These are phyloP conservation scores for Micrasema longulum DNA, from an alignment of 1,140 invertebrate species.

Conservation along the genomic window DNA sequence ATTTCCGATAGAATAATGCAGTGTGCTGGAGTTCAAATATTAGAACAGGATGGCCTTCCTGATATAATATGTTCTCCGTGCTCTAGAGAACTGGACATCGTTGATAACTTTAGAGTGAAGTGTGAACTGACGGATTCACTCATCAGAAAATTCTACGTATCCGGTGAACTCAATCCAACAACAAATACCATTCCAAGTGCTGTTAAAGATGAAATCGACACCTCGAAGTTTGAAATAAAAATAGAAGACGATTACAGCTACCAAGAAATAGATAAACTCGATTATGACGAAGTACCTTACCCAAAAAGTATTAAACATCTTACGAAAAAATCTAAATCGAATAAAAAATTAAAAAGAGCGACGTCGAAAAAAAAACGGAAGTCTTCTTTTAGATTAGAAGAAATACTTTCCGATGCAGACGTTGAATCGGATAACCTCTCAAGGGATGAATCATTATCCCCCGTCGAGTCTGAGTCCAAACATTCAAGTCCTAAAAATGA, in stretches of 20 bases:
- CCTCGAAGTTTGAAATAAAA: conserved; percentile 17
- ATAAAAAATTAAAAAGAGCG: conserved; percentile 1
- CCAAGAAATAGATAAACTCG: not conserved
- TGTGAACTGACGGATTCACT: conserved; percentile 34
- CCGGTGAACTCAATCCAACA: not conserved
- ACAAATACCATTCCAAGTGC: not conserved
- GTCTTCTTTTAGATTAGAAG: not conserved
- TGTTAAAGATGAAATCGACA: not conserved
- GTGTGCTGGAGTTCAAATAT: conserved; percentile 22
- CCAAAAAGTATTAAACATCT: not conserved
- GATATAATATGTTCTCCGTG: conserved; percentile 7
- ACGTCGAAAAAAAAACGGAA: conserved; percentile 16
- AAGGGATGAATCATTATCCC: no score
- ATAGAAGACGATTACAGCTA: not conserved
- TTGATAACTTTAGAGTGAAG: conserved; percentile 26
- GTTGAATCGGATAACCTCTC: no score
- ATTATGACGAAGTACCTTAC: not conserved
- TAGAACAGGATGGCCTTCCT: conserved; percentile 14
- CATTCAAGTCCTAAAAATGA: not conserved
- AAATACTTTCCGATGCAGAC: not conserved
- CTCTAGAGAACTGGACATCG: conserved; percentile 19
- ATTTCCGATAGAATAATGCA: conserved; percentile 30
- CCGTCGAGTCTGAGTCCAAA: not conserved
- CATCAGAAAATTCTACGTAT: conserved; percentile 5
- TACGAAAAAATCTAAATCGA: conserved; percentile 3